phyloP scores from a whole-genome alignment of 1,140 invertebrate genomes.

The Tetramorium alpestre region DNA sequence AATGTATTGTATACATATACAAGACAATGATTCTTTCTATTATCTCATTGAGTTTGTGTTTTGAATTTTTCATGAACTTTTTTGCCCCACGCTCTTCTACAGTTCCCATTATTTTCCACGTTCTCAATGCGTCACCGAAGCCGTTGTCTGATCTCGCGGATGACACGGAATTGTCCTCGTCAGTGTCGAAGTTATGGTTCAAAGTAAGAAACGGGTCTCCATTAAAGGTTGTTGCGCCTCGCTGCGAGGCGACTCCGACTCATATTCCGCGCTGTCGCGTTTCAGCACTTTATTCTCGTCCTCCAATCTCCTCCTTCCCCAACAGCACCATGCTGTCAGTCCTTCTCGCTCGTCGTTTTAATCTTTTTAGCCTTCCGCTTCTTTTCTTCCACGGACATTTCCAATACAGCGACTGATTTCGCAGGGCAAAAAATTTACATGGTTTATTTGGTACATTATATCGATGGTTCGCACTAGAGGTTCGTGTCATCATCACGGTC shows the following conservation, averaged over 20 bases:
- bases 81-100: neutral
- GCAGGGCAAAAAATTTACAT: constrained; percentile 13
- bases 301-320: constrained; percentile 60
- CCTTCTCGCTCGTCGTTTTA: constrained; percentile 51
- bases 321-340: constrained; percentile 44
- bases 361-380: constrained; percentile 27
- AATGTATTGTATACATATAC: constrained; percentile 7
- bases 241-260: constrained; percentile 23
- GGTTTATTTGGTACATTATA: constrained; percentile 37
- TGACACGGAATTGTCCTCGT: neutral
- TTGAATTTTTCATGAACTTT: neutral
- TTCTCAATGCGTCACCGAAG: neutral
- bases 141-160: constrained; percentile 5
- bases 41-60: constrained; percentile 30
- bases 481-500: neutral
- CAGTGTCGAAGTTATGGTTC: neutral
- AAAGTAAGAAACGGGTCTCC: constrained; percentile 49
- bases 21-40: neutral
- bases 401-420: neutral
- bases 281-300: constrained; percentile 62
- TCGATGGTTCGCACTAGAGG: neutral
- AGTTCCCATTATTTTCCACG: neutral
- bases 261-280: constrained; percentile 61
- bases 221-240: constrained; percentile 27
- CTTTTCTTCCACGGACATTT: constrained; percentile 56